Percentiles rank a stretch among this genome's conserved stretches.
Conservation (phyloP, 2,797 vertebrate species). For the Paramormyrops hopkinsi region DNA sequence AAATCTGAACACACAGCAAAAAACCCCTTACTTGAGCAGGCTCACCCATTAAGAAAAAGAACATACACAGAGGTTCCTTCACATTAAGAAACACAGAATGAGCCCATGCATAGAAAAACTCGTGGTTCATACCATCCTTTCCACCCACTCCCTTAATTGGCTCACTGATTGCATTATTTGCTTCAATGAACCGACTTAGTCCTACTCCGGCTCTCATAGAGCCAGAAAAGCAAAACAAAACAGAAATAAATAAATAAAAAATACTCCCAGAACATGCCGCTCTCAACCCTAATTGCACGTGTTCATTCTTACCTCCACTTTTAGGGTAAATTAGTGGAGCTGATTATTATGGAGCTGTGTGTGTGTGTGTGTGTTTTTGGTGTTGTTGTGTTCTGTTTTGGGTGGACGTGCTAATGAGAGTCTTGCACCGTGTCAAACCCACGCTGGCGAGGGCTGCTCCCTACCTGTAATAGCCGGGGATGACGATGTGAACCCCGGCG, state of each 20-base stretch:
- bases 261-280: neutral
- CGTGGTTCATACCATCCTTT: neutral
- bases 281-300: neutral
- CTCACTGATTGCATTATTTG: slow-evolving; percentile 10
- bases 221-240: neutral
- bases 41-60: neutral
- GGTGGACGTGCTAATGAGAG: neutral
- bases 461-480: slow-evolving; percentile 95
- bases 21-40: slow-evolving; percentile 25
- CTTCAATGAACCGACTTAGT: neutral
- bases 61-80: neutral
- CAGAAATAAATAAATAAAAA: neutral
- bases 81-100: neutral
- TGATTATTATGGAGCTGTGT: neutral
- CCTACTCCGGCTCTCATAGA: neutral
- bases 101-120: neutral
- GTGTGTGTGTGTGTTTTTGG: too few relatives aligned
- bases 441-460: neutral
- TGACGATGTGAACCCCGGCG: slow-evolving; percentile 91
- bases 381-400: neutral
- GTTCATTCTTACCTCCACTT: neutral
- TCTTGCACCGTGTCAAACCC: neutral
- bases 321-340: neutral
- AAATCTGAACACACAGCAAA: slow-evolving; percentile 69
- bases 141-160: neutral